phyloP scores from a whole-genome alignment of 2,797 vertebrate species.

The Channa striata region DNA sequence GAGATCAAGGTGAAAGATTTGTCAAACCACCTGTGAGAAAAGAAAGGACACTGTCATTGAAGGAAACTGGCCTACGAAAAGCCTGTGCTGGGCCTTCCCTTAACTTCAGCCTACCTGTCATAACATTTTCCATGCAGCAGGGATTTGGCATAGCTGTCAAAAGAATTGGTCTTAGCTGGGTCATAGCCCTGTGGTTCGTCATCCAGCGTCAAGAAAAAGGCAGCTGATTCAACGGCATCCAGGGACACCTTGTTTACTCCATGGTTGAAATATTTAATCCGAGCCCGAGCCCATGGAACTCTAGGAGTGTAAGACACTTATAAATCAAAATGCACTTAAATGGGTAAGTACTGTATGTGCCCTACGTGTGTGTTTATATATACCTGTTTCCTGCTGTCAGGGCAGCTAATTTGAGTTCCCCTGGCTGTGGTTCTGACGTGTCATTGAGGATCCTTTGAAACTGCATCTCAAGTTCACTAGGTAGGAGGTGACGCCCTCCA shows the following conservation, averaged over 20 bases:
- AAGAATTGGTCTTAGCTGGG: slow-evolving; percentile 73
- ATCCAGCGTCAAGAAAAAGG: slow-evolving; percentile 92
- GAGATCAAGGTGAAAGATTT: slow-evolving; percentile 94
- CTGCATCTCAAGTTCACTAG: slow-evolving; percentile 91
- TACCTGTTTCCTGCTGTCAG: slow-evolving; percentile 93
- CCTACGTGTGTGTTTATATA: not conserved
- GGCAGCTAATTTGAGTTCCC: slow-evolving; percentile 90
- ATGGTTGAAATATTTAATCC: slow-evolving; percentile 85
- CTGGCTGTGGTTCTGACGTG: slow-evolving; percentile 86
- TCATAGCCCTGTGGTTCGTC: slow-evolving; percentile 87
- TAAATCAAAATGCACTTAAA: not conserved
- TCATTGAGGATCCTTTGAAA: slow-evolving; percentile 94
- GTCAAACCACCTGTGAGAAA: slow-evolving; percentile 92
- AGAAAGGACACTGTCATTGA: not conserved
- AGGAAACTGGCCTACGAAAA: no score
- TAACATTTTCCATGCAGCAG: slow-evolving; percentile 94
- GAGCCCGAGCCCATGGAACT: slow-evolving; percentile 91
- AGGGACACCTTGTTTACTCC: slow-evolving; percentile 89
- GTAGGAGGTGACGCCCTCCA: slow-evolving; percentile 88
- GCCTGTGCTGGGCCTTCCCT: not conserved
- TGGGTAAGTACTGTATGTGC: no score
- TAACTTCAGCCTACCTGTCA: slow-evolving; percentile 83
- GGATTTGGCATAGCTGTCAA: slow-evolving; percentile 92
- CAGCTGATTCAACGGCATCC: slow-evolving; percentile 89
- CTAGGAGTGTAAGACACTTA: slow-evolving; percentile 64